Percentiles rank a stretch among this genome's conserved stretches.
Evolutionary conservation across 2,888 invertebrate genomes (phyloP).

Genomic region (Phortica okadai): DNA sequence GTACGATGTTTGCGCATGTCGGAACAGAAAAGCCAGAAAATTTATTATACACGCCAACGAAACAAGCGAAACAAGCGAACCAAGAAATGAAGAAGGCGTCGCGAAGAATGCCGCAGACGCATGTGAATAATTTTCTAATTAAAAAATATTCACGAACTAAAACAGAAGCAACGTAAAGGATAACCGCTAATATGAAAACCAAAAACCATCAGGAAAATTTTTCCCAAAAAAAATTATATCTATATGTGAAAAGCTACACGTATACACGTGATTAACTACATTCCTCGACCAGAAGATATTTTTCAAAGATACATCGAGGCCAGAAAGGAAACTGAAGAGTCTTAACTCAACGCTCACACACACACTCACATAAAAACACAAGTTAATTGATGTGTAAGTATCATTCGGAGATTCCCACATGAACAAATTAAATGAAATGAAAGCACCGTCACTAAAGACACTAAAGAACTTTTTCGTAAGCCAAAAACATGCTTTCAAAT

Average conservation of each 20-base stretch:
- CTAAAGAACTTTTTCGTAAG: not conserved
- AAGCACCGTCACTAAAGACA: not conserved
- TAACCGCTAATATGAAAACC: constrained; percentile 24
- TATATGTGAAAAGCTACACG: no score
- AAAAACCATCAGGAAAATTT: not conserved
- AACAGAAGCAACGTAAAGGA: not conserved
- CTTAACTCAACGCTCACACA: not conserved
- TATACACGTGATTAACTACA: not conserved
- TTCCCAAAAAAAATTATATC: no score
- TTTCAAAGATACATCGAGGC: not conserved
- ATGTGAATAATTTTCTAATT: constrained; percentile 33
- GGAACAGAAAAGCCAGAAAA: constrained; percentile 1
- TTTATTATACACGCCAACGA: constrained; percentile 11
- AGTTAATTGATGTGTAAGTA: not conserved
- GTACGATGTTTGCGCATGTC: constrained; percentile 13
- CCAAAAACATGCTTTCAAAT: not conserved
- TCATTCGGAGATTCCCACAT: no score
- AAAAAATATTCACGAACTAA: not conserved
- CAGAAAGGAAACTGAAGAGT: not conserved
- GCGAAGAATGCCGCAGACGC: constrained; percentile 1
- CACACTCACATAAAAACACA: not conserved
- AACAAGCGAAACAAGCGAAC: not conserved
- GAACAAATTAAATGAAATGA: constrained; percentile 4
- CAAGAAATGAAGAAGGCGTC: not conserved
- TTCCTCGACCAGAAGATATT: not conserved